Base-by-base conservation (phyloP, 2,888 invertebrate species). In the Leucoma salicis region DNA sequence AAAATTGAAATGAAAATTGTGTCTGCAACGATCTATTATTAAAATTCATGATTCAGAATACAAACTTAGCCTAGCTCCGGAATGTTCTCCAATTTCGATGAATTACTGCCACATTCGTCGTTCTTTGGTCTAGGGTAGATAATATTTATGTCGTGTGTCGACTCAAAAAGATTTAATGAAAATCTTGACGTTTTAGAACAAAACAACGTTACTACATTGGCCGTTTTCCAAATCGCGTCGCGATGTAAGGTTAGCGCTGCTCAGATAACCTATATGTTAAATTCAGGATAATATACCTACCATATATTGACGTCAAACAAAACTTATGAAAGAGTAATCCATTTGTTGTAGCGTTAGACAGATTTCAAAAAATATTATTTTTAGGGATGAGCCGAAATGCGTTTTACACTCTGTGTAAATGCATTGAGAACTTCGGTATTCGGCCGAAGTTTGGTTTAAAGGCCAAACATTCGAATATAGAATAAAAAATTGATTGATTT, bases 221-320 rank as follows among this genome's bases (percentile, higher is more conserved):
- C 80, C 25, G 18, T 24, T 18, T 14, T 74, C 85, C 86, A 86
- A 66, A 53, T 57, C 12, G 66, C 69, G 70, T 68, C 65, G 68
- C 57, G 55, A 56, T 59, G 69, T 64, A 59, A 67, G 68, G 70
- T 73, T 73, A 55, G 68, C 66, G 68, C 57, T 64, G 60, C 70
- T 71, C 65, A 62, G 74, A 78, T 82, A 83, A 82, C 83, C 81
- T 72, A 80, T 73, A 78, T 82, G 60, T 67, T 70, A 58, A 65
- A 46, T 58, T 70, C 73, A 74, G 73, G 74, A 69, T 72, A 57
- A 25, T 28, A 14, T n/a, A 34, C 14, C 14, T 21, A 33, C 21
- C 8, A 21, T 4, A 21, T 6, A 21, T 8, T 21, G 4, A 21
- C 8, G 21, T 21, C 21, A 21, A 6, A 21, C 8, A 6, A 21